These are phyloP conservation scores for Alentia gelatinosa DNA, from an alignment of 2,888 invertebrate species.

Conservation along the genomic window DNA sequence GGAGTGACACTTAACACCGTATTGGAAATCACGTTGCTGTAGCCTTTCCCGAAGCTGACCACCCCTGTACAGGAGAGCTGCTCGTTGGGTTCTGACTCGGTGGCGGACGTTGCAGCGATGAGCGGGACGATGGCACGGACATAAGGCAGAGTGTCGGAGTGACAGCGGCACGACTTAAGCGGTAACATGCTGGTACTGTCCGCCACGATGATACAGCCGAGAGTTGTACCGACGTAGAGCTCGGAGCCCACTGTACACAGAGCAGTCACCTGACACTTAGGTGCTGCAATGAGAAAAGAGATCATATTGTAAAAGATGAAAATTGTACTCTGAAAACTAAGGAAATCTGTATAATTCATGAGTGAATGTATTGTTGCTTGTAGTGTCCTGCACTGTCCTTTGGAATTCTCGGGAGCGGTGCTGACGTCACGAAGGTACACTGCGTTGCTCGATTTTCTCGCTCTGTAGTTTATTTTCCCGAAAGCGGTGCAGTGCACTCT, in stretches of 20 bases:
- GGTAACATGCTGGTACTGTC: conserved; percentile 90
- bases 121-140: conserved; percentile 60
- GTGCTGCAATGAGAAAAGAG: conserved; percentile 72
- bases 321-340: no score
- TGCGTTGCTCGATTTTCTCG: no score
- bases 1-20: neutral
- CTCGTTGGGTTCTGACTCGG: neutral
- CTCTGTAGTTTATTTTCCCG: no score
- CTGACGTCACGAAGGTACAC: no score
- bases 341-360: no score
- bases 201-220: conserved; percentile 96
- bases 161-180: conserved; percentile 90
- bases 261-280: conserved; percentile 85
- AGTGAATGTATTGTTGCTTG: no score
- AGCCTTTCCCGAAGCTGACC: conserved; percentile 60
- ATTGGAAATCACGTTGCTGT: conserved; percentile 52
- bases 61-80: conserved; percentile 17
- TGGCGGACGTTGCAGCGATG: neutral
- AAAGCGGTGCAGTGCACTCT: no score
- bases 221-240: conserved; percentile 94
- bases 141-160: conserved; percentile 61
- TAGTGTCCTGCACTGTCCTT: no score
- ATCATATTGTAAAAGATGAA: no score
- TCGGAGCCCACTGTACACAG: conserved; percentile 84
- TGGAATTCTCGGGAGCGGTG: no score